Evolutionary conservation across 2,888 invertebrate species (phyloP).

Genomic region (Amblyjoppa proteus): DNA sequence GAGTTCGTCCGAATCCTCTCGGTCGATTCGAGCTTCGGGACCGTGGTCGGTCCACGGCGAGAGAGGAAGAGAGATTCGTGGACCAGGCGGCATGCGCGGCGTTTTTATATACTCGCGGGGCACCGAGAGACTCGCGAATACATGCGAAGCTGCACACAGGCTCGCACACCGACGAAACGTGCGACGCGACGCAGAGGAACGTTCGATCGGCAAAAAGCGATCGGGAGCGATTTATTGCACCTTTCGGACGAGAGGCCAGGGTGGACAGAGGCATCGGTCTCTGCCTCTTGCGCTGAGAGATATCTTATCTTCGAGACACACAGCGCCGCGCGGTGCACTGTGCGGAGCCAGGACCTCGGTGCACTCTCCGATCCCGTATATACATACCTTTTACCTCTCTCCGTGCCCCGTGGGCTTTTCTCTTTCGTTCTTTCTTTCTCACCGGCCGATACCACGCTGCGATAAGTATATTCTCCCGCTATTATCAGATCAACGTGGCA

Average conservation of each 20-base stretch:
- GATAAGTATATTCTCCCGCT: slow-evolving; percentile 80
- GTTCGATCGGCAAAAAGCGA: slow-evolving; percentile 82
- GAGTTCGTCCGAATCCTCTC: slow-evolving; percentile 52
- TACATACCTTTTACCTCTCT: slow-evolving; percentile 69
- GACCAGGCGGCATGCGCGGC: slow-evolving; percentile 52
- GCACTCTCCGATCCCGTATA: slow-evolving; percentile 29
- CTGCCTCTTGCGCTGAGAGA: slow-evolving; percentile 75
- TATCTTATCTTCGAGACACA: slow-evolving; percentile 82
- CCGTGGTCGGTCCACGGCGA: slow-evolving; percentile 18
- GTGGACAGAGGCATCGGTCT: slow-evolving; percentile 82
- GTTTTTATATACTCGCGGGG: slow-evolving; percentile 45
- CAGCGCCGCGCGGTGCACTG: slow-evolving; percentile 54
- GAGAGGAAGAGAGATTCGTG: slow-evolving; percentile 28
- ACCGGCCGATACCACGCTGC: slow-evolving; percentile 78
- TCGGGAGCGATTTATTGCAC: slow-evolving; percentile 83
- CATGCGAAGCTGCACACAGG: background rate
- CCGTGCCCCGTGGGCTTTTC: slow-evolving; percentile 65
- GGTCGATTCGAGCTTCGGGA: slow-evolving; percentile 34
- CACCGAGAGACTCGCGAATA: slow-evolving; percentile 1
- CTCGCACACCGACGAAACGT: slow-evolving; percentile 35
- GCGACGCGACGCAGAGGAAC: slow-evolving; percentile 65
- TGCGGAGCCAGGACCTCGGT: slow-evolving; percentile 25
- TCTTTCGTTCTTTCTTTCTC: slow-evolving; percentile 53
- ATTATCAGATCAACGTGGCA: slow-evolving; percentile 72
- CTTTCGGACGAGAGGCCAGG: slow-evolving; percentile 77